phyloP scores from a whole-genome alignment of 2,113 vertebrate genomes.

The Archocentrus centrarchus region DNA sequence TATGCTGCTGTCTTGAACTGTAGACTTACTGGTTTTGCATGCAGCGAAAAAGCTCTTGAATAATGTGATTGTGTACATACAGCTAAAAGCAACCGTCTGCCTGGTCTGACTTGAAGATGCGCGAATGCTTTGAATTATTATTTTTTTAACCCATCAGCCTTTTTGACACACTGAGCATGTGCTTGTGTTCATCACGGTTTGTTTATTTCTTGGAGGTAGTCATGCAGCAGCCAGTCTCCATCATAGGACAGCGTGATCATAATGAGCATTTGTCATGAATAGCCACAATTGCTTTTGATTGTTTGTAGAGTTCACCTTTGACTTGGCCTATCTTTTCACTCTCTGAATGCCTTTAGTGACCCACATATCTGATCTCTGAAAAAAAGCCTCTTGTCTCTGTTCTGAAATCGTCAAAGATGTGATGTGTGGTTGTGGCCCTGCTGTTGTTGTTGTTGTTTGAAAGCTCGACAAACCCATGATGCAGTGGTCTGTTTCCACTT shows the following conservation, averaged over 20 bases:
- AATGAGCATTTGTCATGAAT: not conserved
- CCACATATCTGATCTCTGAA: slow-evolving; percentile 30
- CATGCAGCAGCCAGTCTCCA: slow-evolving; percentile 14
- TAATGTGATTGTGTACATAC: slow-evolving; percentile 40
- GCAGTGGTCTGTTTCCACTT: slow-evolving; percentile 32
- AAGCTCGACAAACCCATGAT: not conserved
- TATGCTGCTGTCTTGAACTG: slow-evolving; percentile 56
- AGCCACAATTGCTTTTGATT: not conserved
- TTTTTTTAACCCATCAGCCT: not conserved
- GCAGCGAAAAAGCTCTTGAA: slow-evolving; percentile 38
- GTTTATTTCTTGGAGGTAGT: slow-evolving; percentile 4
- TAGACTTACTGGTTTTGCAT: slow-evolving; percentile 56
- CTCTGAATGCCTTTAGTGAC: slow-evolving; percentile 31
- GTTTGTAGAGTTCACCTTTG: slow-evolving; percentile 11
- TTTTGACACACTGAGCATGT: slow-evolving; percentile 47
- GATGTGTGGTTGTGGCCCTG: slow-evolving; percentile 18
- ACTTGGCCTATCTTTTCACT: slow-evolving; percentile 1
- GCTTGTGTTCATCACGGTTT: slow-evolving; percentile 29
- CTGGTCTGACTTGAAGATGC: slow-evolving; percentile 24
- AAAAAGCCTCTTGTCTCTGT: slow-evolving; percentile 29
- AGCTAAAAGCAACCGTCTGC: slow-evolving; percentile 14
- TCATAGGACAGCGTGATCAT: not conserved
- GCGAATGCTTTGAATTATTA: slow-evolving; percentile 20
- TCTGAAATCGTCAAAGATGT: slow-evolving; percentile 47
- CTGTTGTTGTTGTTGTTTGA: slow-evolving; percentile 46